These are phyloP conservation scores for Epizoanthus ramosus DNA, from an alignment of 92 coral and sea anemone species.

Conservation along the genomic window DNA sequence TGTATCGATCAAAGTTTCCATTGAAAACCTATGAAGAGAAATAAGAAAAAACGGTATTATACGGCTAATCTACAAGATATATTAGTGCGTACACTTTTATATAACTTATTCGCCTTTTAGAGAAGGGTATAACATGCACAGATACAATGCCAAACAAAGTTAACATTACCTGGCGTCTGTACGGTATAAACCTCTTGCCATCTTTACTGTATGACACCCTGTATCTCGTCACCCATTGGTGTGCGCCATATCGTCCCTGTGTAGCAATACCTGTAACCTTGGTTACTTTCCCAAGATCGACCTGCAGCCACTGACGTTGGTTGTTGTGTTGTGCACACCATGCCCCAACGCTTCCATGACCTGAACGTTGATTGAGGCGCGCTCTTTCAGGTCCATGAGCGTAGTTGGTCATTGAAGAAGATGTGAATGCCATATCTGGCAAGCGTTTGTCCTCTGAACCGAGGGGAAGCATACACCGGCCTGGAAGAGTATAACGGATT, in stretches of 20 bases:
- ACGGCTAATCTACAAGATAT: too few species aligned
- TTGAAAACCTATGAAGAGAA: conserved; percentile 53
- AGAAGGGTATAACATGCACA: too few species aligned
- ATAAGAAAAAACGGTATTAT: not conserved
- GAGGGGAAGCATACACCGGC: conserved; percentile 74
- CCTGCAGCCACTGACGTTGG: conserved; percentile 66
- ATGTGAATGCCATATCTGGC: conserved; percentile 61
- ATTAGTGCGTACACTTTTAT: too few species aligned
- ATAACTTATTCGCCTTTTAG: too few species aligned
- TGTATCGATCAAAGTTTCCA: conserved; percentile 73
- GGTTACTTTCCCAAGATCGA: conserved; percentile 64
- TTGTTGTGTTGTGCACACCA: conserved; percentile 68
- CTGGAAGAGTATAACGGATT: conserved; percentile 20
- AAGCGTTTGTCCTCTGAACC: conserved; percentile 74
- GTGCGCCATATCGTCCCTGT: conserved; percentile 68
- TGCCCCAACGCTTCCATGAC: conserved; percentile 71
- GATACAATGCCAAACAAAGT: too few species aligned
- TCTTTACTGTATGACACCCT: conserved; percentile 41
- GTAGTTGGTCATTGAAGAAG: conserved; percentile 65
- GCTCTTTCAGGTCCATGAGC: conserved; percentile 85
- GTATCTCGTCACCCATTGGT: conserved; percentile 69
- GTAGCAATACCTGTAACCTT: conserved; percentile 78
- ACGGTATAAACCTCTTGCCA: conserved; percentile 12
- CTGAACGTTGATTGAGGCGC: conserved; percentile 62
- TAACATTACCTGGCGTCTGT: conserved; percentile 33